Base-by-base conservation (phyloP, 2,888 invertebrate genomes). In the Mayetiola destructor region DNA sequence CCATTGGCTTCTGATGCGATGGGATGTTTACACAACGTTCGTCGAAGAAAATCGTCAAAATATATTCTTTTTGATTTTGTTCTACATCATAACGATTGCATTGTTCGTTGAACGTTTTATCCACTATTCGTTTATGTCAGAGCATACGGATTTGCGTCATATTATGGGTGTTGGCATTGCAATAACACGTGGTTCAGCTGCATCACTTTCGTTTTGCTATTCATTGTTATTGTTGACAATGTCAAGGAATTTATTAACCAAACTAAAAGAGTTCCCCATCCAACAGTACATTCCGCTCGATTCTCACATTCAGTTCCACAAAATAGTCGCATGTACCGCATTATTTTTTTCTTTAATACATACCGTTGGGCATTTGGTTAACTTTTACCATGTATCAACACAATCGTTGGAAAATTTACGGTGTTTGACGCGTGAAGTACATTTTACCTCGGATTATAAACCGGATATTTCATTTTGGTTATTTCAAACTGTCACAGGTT, bases 111-210 rank as follows among this genome's bases (percentile, higher is more conserved):
- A 95, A 69, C 76, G 95, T 67, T 96, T 95, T 67, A 92, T 94
- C 58, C 91, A 93, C 75, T 95, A 95, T 68, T 91, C 93, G 0
- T 94, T 94, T 70, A 90, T 95, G 88, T 85, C 92, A 0, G 95
- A 96, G 67, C 94, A 95, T 71, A 85, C 92, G 23, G 95, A 96
- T 71, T 73, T 96, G 63, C 77, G 95, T 1, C 92, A 95, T 66
- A 94, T 96, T 42, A 95, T 96, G 95, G 95, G 95, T 1, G 91
- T 92, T 2, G 94, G 95, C 0, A 95, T 95, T 55, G 94, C 94
- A 8, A 89, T 94, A 63, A 94, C 94, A 0, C 77, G 94, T 69
- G 94, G 94, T 18, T 90, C 94, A 0, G 95, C 95, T 0, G 94
- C 93, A 1, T 88, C 94, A 0, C 70, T 96, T 8, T 94, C 94